Percentiles rank a stretch among this genome's conserved stretches.
Evolutionary conservation across 2,113 vertebrate genomes (phyloP).

Genomic region (Phasianus colchicus): DNA sequence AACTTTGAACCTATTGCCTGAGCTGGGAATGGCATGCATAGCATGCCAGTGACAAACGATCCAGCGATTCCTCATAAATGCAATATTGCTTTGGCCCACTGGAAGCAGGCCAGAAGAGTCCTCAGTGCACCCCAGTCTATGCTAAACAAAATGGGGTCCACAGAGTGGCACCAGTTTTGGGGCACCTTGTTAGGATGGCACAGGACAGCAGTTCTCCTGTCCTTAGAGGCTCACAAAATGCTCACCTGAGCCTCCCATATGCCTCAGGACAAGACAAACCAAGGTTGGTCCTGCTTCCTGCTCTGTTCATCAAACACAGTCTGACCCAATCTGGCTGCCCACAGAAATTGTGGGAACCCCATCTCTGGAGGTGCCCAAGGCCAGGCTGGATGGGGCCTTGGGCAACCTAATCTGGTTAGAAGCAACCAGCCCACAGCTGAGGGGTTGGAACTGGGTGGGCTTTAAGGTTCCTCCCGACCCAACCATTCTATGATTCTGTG

Average conservation of each 20-base stretch:
- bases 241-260: neutral
- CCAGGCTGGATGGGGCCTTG: too few species aligned
- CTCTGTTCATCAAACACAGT: neutral
- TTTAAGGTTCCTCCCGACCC: too few species aligned
- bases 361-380: too few species aligned
- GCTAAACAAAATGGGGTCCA: rapidly evolving
- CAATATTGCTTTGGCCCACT: neutral
- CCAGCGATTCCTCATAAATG: too few species aligned
- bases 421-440: too few species aligned
- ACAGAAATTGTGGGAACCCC: too few species aligned
- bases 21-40: neutral
- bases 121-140: neutral
- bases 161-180: rapidly evolving
- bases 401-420: too few species aligned
- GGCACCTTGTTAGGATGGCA: neutral
- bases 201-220: neutral
- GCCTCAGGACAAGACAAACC: too few species aligned
- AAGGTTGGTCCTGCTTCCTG: neutral
- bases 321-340: neutral
- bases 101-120: neutral
- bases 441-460: too few species aligned
- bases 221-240: neutral
- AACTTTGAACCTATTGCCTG: neutral
- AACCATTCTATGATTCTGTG: too few species aligned
- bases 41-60: neutral